Evolutionary conservation across 2,888 invertebrate genomes (phyloP).

Genomic region (Oxycera nigricornis): DNA sequence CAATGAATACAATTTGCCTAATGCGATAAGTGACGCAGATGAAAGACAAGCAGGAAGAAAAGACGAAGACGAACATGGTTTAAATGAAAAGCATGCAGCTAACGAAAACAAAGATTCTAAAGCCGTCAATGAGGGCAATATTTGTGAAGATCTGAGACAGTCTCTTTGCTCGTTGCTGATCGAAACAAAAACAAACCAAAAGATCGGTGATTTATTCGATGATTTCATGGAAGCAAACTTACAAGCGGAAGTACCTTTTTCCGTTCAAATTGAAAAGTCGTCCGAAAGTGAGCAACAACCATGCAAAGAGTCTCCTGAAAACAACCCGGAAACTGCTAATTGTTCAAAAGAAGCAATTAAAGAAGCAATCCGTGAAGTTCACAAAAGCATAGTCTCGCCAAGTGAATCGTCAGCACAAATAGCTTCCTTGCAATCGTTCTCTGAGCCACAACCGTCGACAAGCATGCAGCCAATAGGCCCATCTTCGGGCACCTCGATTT

Average conservation of each 20-base stretch:
- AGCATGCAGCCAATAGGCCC: background rate
- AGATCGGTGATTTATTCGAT: background rate
- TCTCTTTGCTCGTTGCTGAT: background rate
- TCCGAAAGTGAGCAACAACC: background rate
- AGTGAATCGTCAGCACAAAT: background rate
- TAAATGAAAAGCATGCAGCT: too few species aligned
- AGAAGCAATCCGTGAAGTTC: constrained; percentile 10
- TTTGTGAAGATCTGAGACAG: background rate
- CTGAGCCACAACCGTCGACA: constrained; percentile 15
- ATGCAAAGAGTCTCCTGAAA: background rate
- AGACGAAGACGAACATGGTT: too few species aligned
- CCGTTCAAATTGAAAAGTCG: background rate
- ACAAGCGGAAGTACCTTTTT: background rate
- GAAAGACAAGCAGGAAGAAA: too few species aligned
- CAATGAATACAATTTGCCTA: background rate
- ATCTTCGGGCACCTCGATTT: background rate
- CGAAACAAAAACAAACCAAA: background rate
- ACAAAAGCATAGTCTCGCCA: background rate
- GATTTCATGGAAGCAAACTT: background rate
- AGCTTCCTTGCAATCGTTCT: background rate
- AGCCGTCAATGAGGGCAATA: background rate
- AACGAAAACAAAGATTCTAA: background rate
- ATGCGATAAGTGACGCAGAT: too few species aligned
- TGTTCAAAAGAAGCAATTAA: constrained; percentile 15
- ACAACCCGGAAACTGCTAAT: background rate